These are phyloP conservation scores for Alsophila aescularia DNA, from an alignment of 2,888 invertebrate species.

Conservation along the genomic window DNA sequence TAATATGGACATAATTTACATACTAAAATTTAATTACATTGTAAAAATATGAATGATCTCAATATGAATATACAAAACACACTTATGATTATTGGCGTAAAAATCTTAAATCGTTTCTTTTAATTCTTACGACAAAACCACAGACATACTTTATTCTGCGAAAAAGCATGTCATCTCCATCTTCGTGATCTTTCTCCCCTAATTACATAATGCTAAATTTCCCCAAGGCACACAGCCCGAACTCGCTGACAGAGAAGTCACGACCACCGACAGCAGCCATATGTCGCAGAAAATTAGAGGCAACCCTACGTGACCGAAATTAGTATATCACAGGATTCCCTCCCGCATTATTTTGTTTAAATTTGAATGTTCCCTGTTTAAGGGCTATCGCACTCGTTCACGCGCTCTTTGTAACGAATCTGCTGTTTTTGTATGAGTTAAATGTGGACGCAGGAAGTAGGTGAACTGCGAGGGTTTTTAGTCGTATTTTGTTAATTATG, in stretches of 20 bases:
- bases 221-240: background rate
- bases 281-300: conserved; percentile 30
- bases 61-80: no score
- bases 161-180: no score
- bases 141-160: no score
- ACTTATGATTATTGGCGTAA: no score
- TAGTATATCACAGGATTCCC: conserved; percentile 2
- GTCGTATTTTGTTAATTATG: background rate
- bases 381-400: conserved; percentile 22
- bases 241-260: conserved; percentile 8
- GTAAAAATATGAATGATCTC: no score
- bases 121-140: no score
- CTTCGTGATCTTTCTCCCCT: background rate
- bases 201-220: background rate
- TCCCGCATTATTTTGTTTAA: conserved; percentile 30
- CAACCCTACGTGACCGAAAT: conserved; percentile 28
- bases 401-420: conserved; percentile 16
- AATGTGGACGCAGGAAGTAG: conserved; percentile 1
- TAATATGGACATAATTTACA: no score
- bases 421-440: conserved; percentile 21
- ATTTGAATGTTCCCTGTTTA: conserved; percentile 26
- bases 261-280: conserved; percentile 7
- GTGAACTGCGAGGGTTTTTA: background rate
- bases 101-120: no score
- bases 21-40: no score